Evolutionary conservation across 2,113 vertebrate species (phyloP).

Genomic region (Ceuthmochares aereus): DNA sequence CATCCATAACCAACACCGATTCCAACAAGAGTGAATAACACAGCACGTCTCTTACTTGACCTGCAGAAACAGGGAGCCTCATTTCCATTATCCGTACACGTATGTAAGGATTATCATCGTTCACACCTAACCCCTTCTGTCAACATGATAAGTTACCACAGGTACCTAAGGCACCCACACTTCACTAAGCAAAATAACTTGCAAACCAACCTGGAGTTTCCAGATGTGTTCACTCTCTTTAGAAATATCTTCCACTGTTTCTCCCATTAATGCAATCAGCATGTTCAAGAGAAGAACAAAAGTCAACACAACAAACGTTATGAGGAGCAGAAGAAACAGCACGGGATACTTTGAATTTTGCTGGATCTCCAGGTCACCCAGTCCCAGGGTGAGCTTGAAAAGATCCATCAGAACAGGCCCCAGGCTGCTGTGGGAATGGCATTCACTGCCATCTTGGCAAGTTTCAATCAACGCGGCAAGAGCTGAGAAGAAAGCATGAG

Average conservation of each 20-base stretch:
- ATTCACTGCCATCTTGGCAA: conserved; percentile 56
- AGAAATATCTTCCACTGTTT: conserved; percentile 83
- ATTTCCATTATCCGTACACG: background rate
- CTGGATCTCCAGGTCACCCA: conserved; percentile 83
- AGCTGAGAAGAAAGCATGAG: conserved; percentile 50
- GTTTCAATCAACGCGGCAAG: conserved; percentile 80
- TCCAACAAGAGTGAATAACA: background rate
- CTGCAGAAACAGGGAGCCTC: background rate
- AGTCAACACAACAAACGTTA: conserved; percentile 80
- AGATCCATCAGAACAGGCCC: conserved; percentile 79
- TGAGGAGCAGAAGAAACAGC: conserved; percentile 81
- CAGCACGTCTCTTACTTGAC: too few relatives aligned
- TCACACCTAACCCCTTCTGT: background rate
- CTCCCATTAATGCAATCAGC: conserved; percentile 84
- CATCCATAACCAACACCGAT: background rate
- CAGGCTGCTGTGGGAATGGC: conserved; percentile 77
- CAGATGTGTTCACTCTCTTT: conserved; percentile 85
- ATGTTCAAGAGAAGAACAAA: conserved; percentile 85
- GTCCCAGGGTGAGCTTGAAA: conserved; percentile 83
- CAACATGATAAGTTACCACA: background rate
- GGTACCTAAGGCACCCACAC: background rate
- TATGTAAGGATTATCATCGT: background rate
- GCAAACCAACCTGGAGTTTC: conserved; percentile 79
- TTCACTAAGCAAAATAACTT: background rate
- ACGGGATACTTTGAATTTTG: conserved; percentile 82